Conservation (phyloP, 2,888 invertebrate genomes). For the Lycophotia porphyrea region DNA sequence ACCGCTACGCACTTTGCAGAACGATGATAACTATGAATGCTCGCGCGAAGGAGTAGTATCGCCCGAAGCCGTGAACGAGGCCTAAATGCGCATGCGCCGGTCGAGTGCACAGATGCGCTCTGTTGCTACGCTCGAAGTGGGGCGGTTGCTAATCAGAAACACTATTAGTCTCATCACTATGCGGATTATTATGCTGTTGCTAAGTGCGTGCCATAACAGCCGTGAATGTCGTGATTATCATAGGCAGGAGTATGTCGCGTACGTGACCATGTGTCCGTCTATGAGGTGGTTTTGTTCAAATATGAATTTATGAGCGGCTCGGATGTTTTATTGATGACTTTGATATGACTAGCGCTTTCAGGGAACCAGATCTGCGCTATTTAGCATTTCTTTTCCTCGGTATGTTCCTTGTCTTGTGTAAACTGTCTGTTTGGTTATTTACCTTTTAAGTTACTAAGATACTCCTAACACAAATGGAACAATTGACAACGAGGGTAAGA, state of each 20-base stretch:
- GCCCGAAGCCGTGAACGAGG: neutral
- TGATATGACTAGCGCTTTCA: neutral
- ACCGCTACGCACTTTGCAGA: neutral
- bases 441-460: neutral
- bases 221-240: neutral
- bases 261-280: neutral
- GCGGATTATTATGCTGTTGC: constrained; percentile 11
- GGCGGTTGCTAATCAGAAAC: constrained; percentile 34
- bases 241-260: neutral
- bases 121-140: constrained; percentile 40
- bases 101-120: constrained; percentile 20
- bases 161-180: constrained; percentile 31
- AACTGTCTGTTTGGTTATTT: neutral
- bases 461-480: neutral
- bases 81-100: constrained; percentile 22
- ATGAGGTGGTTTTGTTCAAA: neutral
- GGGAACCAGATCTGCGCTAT: neutral
- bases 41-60: neutral
- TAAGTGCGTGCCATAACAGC: constrained; percentile 19
- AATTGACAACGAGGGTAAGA: neutral
- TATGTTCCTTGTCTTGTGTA: neutral
- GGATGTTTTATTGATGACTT: neutral
- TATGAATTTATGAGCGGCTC: neutral
- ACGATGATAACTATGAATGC: neutral
- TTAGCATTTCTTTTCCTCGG: neutral